These are phyloP conservation scores for Lophius americanus DNA, from an alignment of 2,797 vertebrate genomes.

Conservation along the genomic window DNA sequence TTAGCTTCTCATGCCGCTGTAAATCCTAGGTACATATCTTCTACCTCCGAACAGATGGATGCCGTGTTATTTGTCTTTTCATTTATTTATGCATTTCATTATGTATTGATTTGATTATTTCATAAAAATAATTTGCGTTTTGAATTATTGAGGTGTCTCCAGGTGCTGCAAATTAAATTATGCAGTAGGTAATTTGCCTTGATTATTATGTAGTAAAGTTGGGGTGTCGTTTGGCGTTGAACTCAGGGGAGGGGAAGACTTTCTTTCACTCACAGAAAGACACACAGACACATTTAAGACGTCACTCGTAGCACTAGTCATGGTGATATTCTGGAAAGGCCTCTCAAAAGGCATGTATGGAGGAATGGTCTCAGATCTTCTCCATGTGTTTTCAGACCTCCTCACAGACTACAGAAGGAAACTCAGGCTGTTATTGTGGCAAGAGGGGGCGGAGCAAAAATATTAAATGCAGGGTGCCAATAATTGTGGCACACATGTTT, in stretches of 20 bases:
- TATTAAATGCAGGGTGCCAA: too few species aligned
- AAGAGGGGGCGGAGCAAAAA: too few species aligned
- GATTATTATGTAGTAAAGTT: conserved; percentile 88
- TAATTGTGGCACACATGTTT: too few species aligned
- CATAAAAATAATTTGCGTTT: conserved; percentile 91
- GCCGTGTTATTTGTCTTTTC: conserved; percentile 87
- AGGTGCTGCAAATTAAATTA: conserved; percentile 91
- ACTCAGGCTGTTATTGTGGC: too few species aligned
- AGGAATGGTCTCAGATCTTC: too few species aligned
- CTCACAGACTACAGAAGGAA: too few species aligned
- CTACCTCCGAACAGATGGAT: conserved; percentile 77
- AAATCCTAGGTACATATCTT: conserved; percentile 48
- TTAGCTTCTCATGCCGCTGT: conserved; percentile 17
- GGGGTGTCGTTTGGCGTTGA: conserved; percentile 31
- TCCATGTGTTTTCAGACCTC: too few species aligned
- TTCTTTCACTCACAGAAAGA: conserved; percentile 18
- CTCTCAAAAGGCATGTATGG: conserved; percentile 11
- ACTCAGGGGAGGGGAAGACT: conserved; percentile 37
- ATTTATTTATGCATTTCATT: conserved; percentile 97
- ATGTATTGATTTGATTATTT: conserved; percentile 98
- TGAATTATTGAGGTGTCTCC: conserved; percentile 95
- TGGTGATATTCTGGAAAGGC: conserved; percentile 20
- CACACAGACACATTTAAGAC: not conserved
- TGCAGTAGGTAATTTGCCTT: conserved; percentile 93
- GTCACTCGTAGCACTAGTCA: conserved; percentile 30